Conservation (phyloP, 2,113 vertebrate genomes). For the Australoheros scitulus region DNA sequence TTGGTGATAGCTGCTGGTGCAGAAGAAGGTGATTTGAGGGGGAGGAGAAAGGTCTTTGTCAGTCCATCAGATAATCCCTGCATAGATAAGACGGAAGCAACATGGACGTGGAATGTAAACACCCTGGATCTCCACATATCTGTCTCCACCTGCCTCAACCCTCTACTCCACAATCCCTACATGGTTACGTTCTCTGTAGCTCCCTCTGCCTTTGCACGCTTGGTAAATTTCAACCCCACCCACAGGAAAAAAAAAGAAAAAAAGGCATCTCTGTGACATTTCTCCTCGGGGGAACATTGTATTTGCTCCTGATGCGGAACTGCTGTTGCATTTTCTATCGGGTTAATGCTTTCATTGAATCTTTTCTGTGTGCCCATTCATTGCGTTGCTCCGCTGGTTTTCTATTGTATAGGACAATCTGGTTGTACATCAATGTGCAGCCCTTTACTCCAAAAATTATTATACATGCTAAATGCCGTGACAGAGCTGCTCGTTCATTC, state of each 20-base stretch:
- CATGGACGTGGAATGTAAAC: conserved; percentile 67
- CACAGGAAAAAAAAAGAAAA: background rate
- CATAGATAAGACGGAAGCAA: conserved; percentile 33
- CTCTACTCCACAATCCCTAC: background rate
- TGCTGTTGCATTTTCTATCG: conserved; percentile 8
- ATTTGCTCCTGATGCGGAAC: conserved; percentile 17
- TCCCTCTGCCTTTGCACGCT: background rate
- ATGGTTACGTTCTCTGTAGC: background rate
- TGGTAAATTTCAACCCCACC: background rate
- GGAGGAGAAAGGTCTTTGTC: conserved; percentile 23
- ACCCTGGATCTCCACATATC: conserved; percentile 52
- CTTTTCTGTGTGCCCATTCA: background rate
- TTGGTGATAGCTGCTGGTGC: background rate
- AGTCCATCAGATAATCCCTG: conserved; percentile 58
- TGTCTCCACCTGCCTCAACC: conserved; percentile 24
- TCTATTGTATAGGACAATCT: background rate
- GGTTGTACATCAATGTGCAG: conserved; percentile 17
- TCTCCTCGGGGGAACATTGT: conserved; percentile 11
- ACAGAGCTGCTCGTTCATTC: conserved; percentile 6
- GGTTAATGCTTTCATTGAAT: conserved; percentile 3
- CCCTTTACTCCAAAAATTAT: background rate
- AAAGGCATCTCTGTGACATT: conserved; percentile 3
- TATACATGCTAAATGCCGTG: background rate
- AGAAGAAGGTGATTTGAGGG: background rate
- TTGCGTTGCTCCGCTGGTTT: background rate